Evolutionary conservation across 2,113 vertebrate genomes (phyloP), one percentile per base, ranked within the genome.

Genomic region (Calidris pygmaea): DNA sequence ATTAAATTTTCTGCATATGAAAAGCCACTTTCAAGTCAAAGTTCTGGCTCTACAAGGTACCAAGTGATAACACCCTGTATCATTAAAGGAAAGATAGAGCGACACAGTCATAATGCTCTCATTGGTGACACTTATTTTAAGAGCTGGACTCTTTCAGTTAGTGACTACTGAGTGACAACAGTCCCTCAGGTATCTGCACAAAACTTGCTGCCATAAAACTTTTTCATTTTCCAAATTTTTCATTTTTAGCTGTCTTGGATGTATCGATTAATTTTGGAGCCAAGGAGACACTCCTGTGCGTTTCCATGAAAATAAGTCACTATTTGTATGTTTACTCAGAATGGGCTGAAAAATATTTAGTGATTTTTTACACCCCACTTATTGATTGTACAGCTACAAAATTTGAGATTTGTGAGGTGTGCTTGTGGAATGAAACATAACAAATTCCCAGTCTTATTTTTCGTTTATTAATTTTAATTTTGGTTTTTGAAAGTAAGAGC

Each of bases 241-340:
- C 58, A 29, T 29, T 73, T 92, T 90, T 76, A 94, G n/a, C 35
- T 89, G 35, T 62, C 50, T 80, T 85, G 70, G 52, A 94, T 90
- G 70, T 60, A 17, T 37, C 58, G 91, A 89, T 67, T 60, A 55
- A 87, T 95, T 94, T 65, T 67, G 66, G 22, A 90, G 76, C 76
- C 79, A 93, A 76, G 58, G 60, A 92, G 76, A 86, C 72, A 53
- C 43, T 87, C 83, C 34, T 23, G 24, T 87, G 60, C 68, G 81
- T 86, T 86, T 84, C 79, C 80, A 90, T 87, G 48, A 97, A 89
- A 92, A 72, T 87, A 96, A 95, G 56, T 66, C n/a, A 87, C 48
- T 87, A 84, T 85, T 95, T 90, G 52, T 62, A 48, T 85, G 56
- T 89, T 90, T 96, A 87, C 60, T 72, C 53, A 65, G 60, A 94